phyloP scores from a whole-genome alignment of 2,113 vertebrate genomes.

The Muntiacus muntjak region DNA sequence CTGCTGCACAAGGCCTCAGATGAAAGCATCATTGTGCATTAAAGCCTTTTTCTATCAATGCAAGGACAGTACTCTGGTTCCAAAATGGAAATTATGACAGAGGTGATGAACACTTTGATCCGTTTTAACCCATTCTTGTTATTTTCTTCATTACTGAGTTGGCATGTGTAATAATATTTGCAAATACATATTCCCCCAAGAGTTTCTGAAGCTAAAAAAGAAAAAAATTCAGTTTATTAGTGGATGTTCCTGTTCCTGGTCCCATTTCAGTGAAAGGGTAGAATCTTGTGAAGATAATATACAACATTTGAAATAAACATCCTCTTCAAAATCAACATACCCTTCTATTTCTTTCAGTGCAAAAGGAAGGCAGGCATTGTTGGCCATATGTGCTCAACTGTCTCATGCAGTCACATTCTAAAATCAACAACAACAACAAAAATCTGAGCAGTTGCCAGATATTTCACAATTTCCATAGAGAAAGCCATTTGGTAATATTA shows the following conservation, averaged over 20 bases:
- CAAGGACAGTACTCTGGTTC: background rate
- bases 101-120: background rate
- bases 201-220: slow-evolving; percentile 18
- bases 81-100: slow-evolving; percentile 41
- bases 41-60: slow-evolving; percentile 2
- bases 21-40: slow-evolving; percentile 16
- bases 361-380: background rate
- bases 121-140: background rate
- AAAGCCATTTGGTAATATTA: background rate
- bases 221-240: background rate
- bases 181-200: background rate
- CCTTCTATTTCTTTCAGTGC: background rate
- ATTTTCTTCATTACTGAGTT: slow-evolving; percentile 45
- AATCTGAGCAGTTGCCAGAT: background rate
- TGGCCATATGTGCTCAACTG: background rate
- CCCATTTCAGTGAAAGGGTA: background rate
- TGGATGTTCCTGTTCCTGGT: background rate
- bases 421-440: background rate
- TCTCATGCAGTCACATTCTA: slow-evolving; percentile 1
- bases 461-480: slow-evolving; percentile 28
- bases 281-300: background rate
- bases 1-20: background rate
- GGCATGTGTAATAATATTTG: slow-evolving; percentile 21
- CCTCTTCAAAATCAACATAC: slow-evolving; percentile 35
- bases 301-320: slow-evolving; percentile 12